Evolutionary conservation across 2,113 vertebrate genomes (phyloP).

Genomic region (Sapayoa aenigma): DNA sequence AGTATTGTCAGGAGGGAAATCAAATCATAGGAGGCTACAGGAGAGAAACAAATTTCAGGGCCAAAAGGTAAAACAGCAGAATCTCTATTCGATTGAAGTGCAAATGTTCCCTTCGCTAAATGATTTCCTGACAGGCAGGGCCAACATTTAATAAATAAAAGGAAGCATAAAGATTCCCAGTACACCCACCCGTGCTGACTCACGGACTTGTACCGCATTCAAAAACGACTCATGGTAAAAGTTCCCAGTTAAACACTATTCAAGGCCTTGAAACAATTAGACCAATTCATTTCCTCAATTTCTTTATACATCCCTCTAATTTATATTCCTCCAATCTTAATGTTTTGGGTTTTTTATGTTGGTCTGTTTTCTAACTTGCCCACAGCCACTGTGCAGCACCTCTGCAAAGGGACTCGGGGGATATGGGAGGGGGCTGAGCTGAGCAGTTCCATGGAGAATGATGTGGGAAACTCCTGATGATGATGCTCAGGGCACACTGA

Average conservation of each 20-base stretch:
- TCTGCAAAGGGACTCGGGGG: not conserved
- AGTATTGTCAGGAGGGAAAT: slow-evolving; percentile 35
- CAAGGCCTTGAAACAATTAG: slow-evolving; percentile 5
- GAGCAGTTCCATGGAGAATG: not conserved
- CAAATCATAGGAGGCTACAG: slow-evolving; percentile 38
- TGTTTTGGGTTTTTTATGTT: not conserved
- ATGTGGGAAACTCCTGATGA: not conserved
- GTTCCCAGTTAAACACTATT: not conserved
- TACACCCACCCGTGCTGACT: slow-evolving; percentile 50
- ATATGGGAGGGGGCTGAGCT: not conserved
- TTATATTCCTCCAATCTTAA: not conserved
- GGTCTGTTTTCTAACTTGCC: not conserved
- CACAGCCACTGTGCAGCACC: not conserved
- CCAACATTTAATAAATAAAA: slow-evolving; percentile 62
- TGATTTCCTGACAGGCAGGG: slow-evolving; percentile 47
- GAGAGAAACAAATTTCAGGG: slow-evolving; percentile 53
- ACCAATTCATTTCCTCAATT: slow-evolving; percentile 6
- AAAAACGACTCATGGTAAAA: not conserved
- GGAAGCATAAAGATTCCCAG: slow-evolving; percentile 51
- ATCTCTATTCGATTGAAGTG: slow-evolving; percentile 34
- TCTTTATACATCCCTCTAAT: not conserved
- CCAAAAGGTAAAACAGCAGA: slow-evolving; percentile 42
- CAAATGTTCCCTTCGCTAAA: slow-evolving; percentile 50
- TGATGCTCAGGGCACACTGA: not conserved
- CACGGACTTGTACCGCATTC: not conserved